phyloP scores from a whole-genome alignment of 2,797 vertebrate genomes.

The Enteromius unitaeniatus region DNA sequence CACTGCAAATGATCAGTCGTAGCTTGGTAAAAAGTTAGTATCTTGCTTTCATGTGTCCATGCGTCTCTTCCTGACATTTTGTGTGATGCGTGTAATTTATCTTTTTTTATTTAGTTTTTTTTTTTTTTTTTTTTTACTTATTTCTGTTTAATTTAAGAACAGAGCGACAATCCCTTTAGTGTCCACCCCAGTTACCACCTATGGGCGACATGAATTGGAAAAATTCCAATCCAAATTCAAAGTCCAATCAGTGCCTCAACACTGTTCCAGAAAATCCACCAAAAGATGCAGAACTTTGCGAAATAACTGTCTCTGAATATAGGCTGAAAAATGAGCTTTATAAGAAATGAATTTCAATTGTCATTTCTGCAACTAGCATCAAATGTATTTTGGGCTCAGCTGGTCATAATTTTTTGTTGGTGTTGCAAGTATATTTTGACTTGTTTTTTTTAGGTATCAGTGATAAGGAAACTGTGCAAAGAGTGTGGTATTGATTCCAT shows the following conservation, averaged over 20 bases:
- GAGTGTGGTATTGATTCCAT: too few species aligned
- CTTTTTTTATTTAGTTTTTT: too few species aligned
- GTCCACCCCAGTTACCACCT: background rate
- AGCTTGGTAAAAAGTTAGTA: conserved; percentile 17
- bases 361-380: too few species aligned
- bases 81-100: background rate
- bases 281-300: background rate
- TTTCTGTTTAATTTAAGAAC: background rate
- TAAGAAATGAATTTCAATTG: too few species aligned
- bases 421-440: too few species aligned
- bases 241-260: conserved; percentile 4
- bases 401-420: too few species aligned
- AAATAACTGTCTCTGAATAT: conserved; percentile 20
- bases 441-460: too few species aligned
- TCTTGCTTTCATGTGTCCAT: background rate
- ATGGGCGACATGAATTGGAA: background rate
- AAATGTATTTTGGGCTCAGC: too few species aligned
- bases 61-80: background rate
- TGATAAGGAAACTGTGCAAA: too few species aligned
- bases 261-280: conserved; percentile 11
- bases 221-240: too few species aligned
- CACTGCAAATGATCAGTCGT: conserved; percentile 5
- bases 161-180: background rate
- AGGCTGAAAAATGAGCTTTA: background rate
- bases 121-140: too few species aligned